Evolutionary conservation across 2,888 invertebrate genomes (phyloP).

Genomic region (Bruchidius siliquastri): DNA sequence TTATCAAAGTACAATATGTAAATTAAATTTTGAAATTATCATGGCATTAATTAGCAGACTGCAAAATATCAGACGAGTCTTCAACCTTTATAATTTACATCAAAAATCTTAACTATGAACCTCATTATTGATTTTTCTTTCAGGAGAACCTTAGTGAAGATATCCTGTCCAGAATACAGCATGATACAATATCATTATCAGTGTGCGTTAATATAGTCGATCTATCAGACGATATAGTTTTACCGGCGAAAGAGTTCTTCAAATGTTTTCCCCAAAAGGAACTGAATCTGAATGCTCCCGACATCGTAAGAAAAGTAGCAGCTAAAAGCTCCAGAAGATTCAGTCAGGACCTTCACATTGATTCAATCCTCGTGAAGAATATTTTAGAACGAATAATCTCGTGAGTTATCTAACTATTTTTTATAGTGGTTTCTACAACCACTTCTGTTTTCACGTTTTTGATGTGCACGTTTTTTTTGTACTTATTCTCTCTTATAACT

Average conservation of each 20-base stretch:
- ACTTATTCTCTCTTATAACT: too few species aligned
- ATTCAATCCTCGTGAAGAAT: background rate
- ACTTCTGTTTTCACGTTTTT: too few species aligned
- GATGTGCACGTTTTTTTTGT: too few species aligned
- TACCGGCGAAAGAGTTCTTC: background rate
- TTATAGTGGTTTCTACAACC: too few species aligned
- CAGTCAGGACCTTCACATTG: background rate
- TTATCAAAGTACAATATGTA: too few species aligned
- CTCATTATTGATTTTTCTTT: constrained; percentile 8
- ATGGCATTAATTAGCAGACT: too few species aligned
- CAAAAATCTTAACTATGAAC: too few species aligned
- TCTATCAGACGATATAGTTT: background rate
- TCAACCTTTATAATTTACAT: too few species aligned
- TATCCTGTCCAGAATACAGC: constrained; percentile 24
- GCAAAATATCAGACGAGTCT: too few species aligned
- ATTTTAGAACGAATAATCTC: constrained; percentile 19
- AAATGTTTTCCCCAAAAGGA: background rate
- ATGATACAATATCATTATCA: constrained; percentile 33
- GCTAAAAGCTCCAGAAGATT: background rate
- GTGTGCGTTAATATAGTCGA: constrained; percentile 36
- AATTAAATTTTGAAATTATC: too few species aligned
- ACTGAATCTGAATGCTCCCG: background rate
- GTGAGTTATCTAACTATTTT: constrained; percentile 16
- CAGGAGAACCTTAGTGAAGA: constrained; percentile 34
- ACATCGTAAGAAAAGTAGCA: background rate